These are phyloP conservation scores for Leptinotarsa texana DNA, from an alignment of 1,140 invertebrate genomes.

Conservation along the genomic window DNA sequence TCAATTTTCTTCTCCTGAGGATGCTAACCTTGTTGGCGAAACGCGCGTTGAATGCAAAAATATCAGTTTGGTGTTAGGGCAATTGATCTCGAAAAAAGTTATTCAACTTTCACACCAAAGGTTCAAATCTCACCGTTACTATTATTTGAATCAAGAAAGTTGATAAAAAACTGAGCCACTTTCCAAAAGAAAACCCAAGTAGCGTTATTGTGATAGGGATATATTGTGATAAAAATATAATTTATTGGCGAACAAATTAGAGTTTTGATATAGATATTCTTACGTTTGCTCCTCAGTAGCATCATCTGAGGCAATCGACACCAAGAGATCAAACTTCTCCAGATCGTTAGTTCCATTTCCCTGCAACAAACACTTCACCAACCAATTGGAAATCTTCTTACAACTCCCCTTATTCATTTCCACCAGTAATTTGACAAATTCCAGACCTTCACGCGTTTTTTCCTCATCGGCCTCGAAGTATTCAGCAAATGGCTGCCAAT, in stretches of 20 bases:
- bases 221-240: background rate
- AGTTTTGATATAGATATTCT: background rate
- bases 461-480: slow-evolving; percentile 1
- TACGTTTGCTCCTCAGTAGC: slow-evolving; percentile 5
- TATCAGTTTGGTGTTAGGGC: no score
- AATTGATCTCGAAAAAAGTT: no score
- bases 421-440: slow-evolving; percentile 2
- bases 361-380: background rate
- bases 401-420: background rate
- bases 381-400: background rate
- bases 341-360: background rate
- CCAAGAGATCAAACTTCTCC: slow-evolving; percentile 8
- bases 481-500: slow-evolving; percentile 16
- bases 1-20: no score
- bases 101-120: no score
- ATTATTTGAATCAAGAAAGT: no score
- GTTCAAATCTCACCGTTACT: no score
- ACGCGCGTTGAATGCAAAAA: no score
- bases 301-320: background rate
- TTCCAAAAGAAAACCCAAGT: no score
- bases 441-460: background rate
- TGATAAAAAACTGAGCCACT: no score
- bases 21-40: no score
- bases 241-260: background rate
- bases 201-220: no score